phyloP scores from a whole-genome alignment of 2,797 vertebrate genomes.

The Carduelis carduelis region DNA sequence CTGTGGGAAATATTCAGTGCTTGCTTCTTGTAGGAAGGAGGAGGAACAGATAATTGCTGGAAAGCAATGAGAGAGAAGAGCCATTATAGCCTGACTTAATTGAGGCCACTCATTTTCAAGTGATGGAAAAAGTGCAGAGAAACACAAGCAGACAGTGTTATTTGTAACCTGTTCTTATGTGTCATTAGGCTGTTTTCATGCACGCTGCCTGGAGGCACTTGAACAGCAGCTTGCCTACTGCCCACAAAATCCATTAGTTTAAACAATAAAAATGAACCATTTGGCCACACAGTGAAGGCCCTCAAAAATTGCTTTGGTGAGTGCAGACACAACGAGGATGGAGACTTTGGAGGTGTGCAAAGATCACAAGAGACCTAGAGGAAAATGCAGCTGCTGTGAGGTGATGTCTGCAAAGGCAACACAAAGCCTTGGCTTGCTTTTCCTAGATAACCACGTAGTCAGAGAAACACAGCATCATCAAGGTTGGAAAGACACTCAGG shows the following conservation, averaged over 20 bases:
- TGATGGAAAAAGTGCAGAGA: background rate
- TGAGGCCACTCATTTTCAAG: background rate
- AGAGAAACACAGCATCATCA: background rate
- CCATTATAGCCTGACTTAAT: background rate
- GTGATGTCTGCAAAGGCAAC: background rate
- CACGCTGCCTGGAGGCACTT: conserved; percentile 16
- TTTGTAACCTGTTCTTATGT: conserved; percentile 11
- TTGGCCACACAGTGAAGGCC: background rate
- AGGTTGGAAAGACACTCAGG: background rate
- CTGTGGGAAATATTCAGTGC: background rate
- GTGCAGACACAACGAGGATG: background rate
- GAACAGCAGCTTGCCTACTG: conserved; percentile 35
- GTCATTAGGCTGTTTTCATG: conserved; percentile 30
- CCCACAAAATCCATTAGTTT: conserved; percentile 50
- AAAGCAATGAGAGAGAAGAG: background rate
- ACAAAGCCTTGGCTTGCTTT: background rate
- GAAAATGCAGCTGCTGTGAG: background rate
- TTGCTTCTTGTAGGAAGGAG: background rate
- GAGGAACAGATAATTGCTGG: background rate
- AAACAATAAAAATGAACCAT: conserved; percentile 49
- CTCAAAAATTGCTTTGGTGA: conserved; percentile 27
- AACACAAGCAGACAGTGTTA: background rate
- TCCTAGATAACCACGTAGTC: background rate
- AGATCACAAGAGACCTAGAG: background rate
- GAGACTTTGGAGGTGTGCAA: background rate